These are phyloP conservation scores for Columba livia DNA, from an alignment of 2,113 vertebrate genomes.

Conservation along the genomic window DNA sequence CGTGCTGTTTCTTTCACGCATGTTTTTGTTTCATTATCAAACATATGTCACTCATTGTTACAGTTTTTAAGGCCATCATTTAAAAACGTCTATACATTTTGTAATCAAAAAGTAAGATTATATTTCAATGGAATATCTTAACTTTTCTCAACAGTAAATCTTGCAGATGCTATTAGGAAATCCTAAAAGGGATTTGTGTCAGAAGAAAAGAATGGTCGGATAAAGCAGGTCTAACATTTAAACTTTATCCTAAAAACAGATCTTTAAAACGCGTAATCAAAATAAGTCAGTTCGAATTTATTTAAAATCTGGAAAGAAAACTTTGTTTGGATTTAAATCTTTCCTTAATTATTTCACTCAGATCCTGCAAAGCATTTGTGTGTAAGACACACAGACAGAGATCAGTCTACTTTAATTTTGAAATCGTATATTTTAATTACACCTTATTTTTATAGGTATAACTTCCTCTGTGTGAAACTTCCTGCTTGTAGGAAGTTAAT, in stretches of 20 bases:
- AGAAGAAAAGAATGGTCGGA: not conserved
- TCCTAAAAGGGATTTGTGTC: not conserved
- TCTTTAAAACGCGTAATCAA: not conserved
- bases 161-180: not conserved
- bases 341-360: not conserved
- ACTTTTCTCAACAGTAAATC: conserved; percentile 20
- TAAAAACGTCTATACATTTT: conserved; percentile 23
- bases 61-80: not conserved
- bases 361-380: not conserved
- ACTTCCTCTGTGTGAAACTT: conserved; percentile 10
- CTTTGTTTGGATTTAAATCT: conserved; percentile 12
- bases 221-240: not conserved
- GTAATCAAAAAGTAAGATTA: conserved; percentile 1
- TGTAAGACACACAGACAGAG: not conserved
- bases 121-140: not conserved
- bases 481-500: not conserved
- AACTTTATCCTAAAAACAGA: not conserved
- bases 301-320: not conserved
- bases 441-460: not conserved
- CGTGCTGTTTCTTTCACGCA: not conserved
- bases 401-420: conserved; percentile 25
- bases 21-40: conserved; percentile 2
- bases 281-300: not conserved
- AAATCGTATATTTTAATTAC: not conserved
- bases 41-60: not conserved